Base-by-base conservation (phyloP, 2,797 vertebrate genomes). In the Pelodytes ibericus region DNA sequence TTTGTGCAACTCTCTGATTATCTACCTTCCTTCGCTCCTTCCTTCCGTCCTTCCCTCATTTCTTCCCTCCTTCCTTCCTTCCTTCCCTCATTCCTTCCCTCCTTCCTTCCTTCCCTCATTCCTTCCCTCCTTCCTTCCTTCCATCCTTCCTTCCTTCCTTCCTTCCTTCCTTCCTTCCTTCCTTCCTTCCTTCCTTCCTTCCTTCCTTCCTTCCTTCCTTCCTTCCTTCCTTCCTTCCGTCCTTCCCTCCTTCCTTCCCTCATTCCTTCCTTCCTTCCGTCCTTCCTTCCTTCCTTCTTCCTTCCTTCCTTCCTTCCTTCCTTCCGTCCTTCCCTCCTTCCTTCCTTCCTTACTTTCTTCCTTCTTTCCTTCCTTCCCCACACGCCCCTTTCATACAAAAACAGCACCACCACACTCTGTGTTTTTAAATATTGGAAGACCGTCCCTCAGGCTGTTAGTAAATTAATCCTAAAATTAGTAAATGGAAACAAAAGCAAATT, bases 141-240 rank as follows among this genome's bases (percentile, higher is more conserved):
- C 15, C 27, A 27, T 51, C 47, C 47, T 51, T 57, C 53, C 53
- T 24, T 57, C 53, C 53, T 29, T 29, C 57, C 25, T 59, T 8
- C 57, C 57, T 3, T 59, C 57, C 25, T 59, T 59, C 57, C 57
- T 59, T 59, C 25, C 25, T 4, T 59, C 57, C 20, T 56, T 56
- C 51, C 20, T 56, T 56, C 10, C 51, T 24, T 56, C 20, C 51
- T 56, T 3, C 10, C 51, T 56, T 56, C 51, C 51, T 56, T 24
- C 20, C 51, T 56, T 56, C 47, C 47, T 56, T 24, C 20, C 51
- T 24, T 24, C 51, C 20, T 56, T 56, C 20, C 20, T 56, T 4
- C 51, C 51, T 56, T 51, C 24, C n/a, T 24, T 24, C 51, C 51
- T 24, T 56, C 51, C 51, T 29, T n/a, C 8, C 39, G n/a, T n/a